Conservation (phyloP, 2,888 invertebrate species). For the Polyploca ridens region DNA sequence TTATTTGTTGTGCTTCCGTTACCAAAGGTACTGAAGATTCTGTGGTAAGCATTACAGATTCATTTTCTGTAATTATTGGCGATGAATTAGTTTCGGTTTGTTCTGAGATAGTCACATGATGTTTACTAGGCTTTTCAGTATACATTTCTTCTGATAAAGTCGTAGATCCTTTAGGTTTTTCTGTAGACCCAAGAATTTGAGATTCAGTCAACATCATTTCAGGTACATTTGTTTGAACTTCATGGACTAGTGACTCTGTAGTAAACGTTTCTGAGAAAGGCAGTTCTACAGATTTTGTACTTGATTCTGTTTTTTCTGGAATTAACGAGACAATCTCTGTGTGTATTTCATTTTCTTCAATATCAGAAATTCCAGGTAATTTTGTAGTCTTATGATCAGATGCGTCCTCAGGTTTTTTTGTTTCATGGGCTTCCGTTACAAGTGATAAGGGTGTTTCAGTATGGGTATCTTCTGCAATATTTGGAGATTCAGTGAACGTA, state of each 20-base stretch:
- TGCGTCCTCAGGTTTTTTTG: background rate
- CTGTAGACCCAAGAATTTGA: background rate
- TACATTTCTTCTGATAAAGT: background rate
- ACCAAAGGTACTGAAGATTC: conserved; percentile 8
- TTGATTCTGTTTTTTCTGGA: conserved; percentile 1
- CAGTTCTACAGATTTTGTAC: conserved; percentile 11
- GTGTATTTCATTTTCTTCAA: conserved; percentile 8
- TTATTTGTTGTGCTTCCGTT: conserved; percentile 5
- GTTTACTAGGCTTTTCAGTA: conserved; percentile 3
- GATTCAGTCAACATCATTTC: conserved; percentile 2
- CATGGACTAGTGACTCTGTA: conserved; percentile 5
- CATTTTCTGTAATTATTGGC: conserved; percentile 14
- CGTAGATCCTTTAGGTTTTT: background rate
- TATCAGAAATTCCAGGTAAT: conserved; percentile 6
- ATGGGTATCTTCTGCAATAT: background rate
- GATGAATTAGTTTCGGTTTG: conserved; percentile 18
- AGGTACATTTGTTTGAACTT: conserved; percentile 11
- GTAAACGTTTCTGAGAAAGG: background rate
- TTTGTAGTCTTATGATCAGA: background rate
- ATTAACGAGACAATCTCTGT: background rate
- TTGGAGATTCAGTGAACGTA: background rate
- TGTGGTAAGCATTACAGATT: conserved; percentile 14
- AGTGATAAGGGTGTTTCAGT: conserved; percentile 4
- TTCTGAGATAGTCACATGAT: conserved; percentile 12
- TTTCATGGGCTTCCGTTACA: background rate